Base-by-base conservation (phyloP, 2,113 vertebrate species). In the Motacilla tschutschensis region DNA sequence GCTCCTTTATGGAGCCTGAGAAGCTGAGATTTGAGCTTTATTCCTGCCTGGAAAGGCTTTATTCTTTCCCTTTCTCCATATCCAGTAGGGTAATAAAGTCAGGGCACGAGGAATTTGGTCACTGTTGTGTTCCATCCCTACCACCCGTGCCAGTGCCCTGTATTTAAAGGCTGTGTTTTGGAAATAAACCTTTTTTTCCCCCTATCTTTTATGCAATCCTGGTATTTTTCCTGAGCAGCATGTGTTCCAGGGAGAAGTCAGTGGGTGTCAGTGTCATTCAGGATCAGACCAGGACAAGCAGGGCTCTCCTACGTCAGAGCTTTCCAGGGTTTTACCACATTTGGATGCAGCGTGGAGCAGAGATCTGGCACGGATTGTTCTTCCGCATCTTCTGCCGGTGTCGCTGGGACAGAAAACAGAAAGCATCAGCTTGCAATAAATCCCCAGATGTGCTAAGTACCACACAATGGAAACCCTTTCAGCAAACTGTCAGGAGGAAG, bases 381-480 rank as follows among this genome's bases (percentile, higher is more conserved):
- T 71, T 74, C 78, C 1, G 0, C 80, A 29, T 91, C 83, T 43
- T 66, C 83, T 9, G 16, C n/a, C 50, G 43, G 55, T 36, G 83
- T 36, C 25, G 5, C 64, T 63, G 64, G 18, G 86, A 90, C 16
- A 47, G 17, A 87, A 91, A 91, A 8, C 84, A 91, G 90, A 94
- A 54, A 94, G 86, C 88, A 79, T 29, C 94, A 74, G 67, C 75
- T 38, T 17, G 55, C 70, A 59, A 53, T 93, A 93, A 90, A 90
- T 69, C 16, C 84, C 35, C 92, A 88, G 67, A 85, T 64, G 87
- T 85, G 92, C 60, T 90, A 85, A 91, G 79, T 60, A 14, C 83
- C 41, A 54, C 65, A 90, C 76, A 79, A 83, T 74, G 87, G 54
- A 90, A 57, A 20, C 46, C 58, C 84, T 95, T 94, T 93, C 92